phyloP scores from a whole-genome alignment of 1,140 invertebrate genomes.

The Diabrotica virgifera region DNA sequence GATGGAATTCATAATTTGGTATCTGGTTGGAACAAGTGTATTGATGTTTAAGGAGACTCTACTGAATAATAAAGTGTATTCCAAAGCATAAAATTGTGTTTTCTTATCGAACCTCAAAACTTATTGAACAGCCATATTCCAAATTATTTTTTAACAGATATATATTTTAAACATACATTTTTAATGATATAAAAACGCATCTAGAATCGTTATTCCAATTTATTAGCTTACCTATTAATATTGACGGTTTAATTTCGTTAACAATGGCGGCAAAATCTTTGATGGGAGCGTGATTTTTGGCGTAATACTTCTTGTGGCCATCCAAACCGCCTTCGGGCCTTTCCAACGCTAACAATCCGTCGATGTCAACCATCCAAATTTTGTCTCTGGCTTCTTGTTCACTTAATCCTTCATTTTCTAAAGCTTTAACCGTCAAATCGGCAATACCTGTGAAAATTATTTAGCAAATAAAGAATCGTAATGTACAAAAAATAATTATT shows the following conservation, averaged over 20 bases:
- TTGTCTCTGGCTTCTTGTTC: slow-evolving; percentile 72
- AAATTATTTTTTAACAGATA: too few species aligned
- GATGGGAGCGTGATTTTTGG: slow-evolving; percentile 76
- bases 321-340: slow-evolving; percentile 70
- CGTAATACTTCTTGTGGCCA: slow-evolving; percentile 77
- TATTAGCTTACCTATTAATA: slow-evolving; percentile 70
- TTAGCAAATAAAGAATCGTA: neutral
- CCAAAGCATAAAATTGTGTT: too few species aligned
- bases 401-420: slow-evolving; percentile 77
- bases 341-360: slow-evolving; percentile 73
- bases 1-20: too few species aligned
- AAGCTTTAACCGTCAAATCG: slow-evolving; percentile 74
- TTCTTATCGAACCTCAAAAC: too few species aligned
- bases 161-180: too few species aligned
- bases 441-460: slow-evolving; percentile 8
- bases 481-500: neutral
- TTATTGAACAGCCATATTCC: too few species aligned
- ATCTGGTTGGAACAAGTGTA: too few species aligned
- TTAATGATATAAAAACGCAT: too few species aligned
- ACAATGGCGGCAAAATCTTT: slow-evolving; percentile 77
- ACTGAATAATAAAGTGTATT: too few species aligned
- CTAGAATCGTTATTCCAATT: too few species aligned
- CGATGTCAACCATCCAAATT: slow-evolving; percentile 88
- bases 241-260: slow-evolving; percentile 77
- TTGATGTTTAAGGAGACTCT: too few species aligned